Evolutionary conservation across 2,888 invertebrate species (phyloP), one percentile per base, ranked within the genome.

Genomic region (Nomada lathburiana): DNA sequence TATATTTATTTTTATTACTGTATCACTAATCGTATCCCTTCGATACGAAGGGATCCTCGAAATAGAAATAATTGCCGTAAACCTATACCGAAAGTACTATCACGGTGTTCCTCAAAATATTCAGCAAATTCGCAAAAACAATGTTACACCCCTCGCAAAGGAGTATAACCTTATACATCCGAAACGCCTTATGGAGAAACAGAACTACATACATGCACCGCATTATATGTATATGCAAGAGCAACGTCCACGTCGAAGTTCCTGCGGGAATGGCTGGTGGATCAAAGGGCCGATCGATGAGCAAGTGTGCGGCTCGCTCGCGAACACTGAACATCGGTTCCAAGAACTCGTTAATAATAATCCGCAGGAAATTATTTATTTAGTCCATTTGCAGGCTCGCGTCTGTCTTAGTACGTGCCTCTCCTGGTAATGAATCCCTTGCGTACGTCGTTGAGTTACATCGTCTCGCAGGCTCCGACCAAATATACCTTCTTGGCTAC

Each of bases 311-410:
- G 4, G 60, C 29, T 70, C 65, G 26, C 50, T 26, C 36, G 55
- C 29, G 68, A 59, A 64, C 71, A 72, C 72, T 44, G 69, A 76
- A 42, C 67, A 42, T 26, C 50, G 26, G 68, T 86, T 84, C 88
- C 70, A 23, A 59, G 80, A 86, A 84, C 74, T 86, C 76, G 76
- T 86, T 86, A 80, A 88, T 86, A 87, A 86, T 80, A 81, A 88
- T 82, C 65, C 67, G 10, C 42, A 63, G 59, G 68, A 80, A 87
- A 85, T 88, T 83, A 82, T 87, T 85, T 80, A 87, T 88, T 87
- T 85, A 76, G 75, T 83, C 80, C 76, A 88, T 86, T 86, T 82
- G 82, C 70, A 65, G 70, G 47, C 53, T 62, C 47, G 53, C 68
- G 62, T 82, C 55, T 68, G 72, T 81, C 80, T 85, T 70, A 26